Conservation (phyloP, 2,888 invertebrate species). For the Ametastegia equiseti region DNA sequence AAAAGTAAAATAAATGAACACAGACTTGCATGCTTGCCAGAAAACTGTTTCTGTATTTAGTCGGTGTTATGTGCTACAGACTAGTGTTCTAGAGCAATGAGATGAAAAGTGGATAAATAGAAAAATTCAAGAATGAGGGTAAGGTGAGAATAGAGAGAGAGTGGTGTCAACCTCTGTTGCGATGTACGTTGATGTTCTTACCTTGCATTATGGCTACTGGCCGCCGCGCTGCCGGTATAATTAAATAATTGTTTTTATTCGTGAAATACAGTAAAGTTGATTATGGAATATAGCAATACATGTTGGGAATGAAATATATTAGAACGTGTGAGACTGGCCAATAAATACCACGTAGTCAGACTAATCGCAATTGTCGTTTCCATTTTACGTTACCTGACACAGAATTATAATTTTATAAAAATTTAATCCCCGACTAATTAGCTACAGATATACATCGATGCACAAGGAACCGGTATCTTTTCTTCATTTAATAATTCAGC, state of each 20-base stretch:
- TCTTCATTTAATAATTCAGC: not conserved
- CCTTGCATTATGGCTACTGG: conserved; percentile 76
- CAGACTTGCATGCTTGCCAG: conserved; percentile 41
- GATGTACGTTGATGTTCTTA: conserved; percentile 75
- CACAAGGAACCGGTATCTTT: not conserved
- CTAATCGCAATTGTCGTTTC: not conserved
- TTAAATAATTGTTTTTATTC: conserved; percentile 75
- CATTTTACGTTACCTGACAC: not conserved
- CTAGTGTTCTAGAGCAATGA: conserved; percentile 46
- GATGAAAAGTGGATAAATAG: conserved; percentile 45
- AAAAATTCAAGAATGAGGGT: conserved; percentile 51
- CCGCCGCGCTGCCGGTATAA: conserved; percentile 76
- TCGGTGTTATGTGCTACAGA: conserved; percentile 47
- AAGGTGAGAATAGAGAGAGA: conserved; percentile 59
- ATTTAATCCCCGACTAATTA: not conserved
- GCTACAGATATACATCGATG: not conserved
- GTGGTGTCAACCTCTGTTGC: conserved; percentile 73
- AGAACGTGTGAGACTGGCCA: conserved; percentile 43
- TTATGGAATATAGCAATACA: conserved; percentile 51
- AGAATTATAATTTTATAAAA: not conserved
- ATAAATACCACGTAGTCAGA: conserved; percentile 46
- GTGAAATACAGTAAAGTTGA: conserved; percentile 71
- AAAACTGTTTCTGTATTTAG: conserved; percentile 37
- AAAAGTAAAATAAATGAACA: conserved; percentile 14
- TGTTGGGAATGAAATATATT: conserved; percentile 57